Base-by-base conservation (phyloP, 1,140 invertebrate genomes). In the Drosophila erecta region DNA sequence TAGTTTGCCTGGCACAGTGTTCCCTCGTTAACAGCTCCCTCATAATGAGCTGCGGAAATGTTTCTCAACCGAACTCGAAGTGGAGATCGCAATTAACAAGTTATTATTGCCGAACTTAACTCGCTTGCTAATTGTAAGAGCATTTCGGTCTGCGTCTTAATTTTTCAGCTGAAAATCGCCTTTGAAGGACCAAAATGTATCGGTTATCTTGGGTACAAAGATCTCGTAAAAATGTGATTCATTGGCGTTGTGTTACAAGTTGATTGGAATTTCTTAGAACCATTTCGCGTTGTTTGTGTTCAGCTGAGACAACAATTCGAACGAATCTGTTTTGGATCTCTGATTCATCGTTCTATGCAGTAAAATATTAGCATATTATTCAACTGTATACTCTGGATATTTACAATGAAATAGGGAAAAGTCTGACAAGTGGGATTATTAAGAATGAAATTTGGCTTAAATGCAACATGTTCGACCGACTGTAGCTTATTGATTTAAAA, bases 81-180 rank as follows among this genome's bases (percentile, higher is more conserved):
- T 27, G 30, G 20, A 55, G 65, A 67, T 54, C 57, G 61, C 55
- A 85, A 77, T 85, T 85, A 85, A 74, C 81, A 85, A 73, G 43
- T 80, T 85, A 55, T 64, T 73, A 77, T 57, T 61, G 67, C 47
- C 53, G 46, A 57, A 33, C 37, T 58, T 61, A 44, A 46, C 27
- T 41, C 41, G 37, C 55, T 74, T 86, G 77, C 81, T 84, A 84
- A 84, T 84, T 84, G 73, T 54, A 56, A 77, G 44, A 85, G 76
- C 76, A 84, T 50, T 49, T 58, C 35, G 57, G 33, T 37, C 47
- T 14, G 7, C 4, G 30, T 17, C 3, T 55, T 46, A 30, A n/a
- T 30, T 43, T 30, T 5, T 12, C 5, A 38, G 40, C 11, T 6
- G 35, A 15, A 8, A n/a, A 24, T 8, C 14, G 14, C 14, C 8